Base-by-base conservation (phyloP, 2,888 invertebrate genomes). In the Thymelicus acteon region DNA sequence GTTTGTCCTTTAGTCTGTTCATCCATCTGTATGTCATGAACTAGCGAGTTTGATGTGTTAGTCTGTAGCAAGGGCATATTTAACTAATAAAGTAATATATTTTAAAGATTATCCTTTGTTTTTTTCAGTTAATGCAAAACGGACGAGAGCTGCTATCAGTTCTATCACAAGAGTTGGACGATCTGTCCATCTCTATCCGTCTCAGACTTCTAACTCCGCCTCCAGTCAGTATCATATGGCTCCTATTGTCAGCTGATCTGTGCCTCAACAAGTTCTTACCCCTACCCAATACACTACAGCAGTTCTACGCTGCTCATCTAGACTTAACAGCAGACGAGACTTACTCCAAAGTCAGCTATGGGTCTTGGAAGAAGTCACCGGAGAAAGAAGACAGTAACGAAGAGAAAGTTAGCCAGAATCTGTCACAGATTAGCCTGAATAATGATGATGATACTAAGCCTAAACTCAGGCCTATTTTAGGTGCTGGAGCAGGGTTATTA, bases 211-310 rank as follows among this genome's bases (percentile, higher is more conserved):
- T 93, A 0, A 79, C 86, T 0, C 92, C 92, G 0, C 92, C 93
- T 0, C 89, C 93, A 0, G 82, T 87, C 65, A 88, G 88, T 77
- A 88, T 90, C 52, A 88, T 93, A 63, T 93, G 93, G 93, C 83
- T 93, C 0, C 80, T 93, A 0, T 83, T 93, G 0, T 90, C 92
- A 0, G 87, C 93, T 0, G 93, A 93, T 54, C 75, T 93, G 7
- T 93, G 93, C 49, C 82, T 93, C 0, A 93, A 93, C 82, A 93
- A 93, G 66, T 93, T 93, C 77, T 84, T 93, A 0, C 93, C 93
- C 0, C 77, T 93, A 0, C 93, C 93, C 0, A 92, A 91, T 78
- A 88, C 87, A 0, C 62, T 93, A 0, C 93, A 93, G 64, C 92
- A 92, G 69, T 93, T 93, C 84, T 93, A 93, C 74, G 93, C 93